These are phyloP conservation scores for Lucifuga dentata DNA, from an alignment of 2,113 vertebrate genomes.

Conservation along the genomic window DNA sequence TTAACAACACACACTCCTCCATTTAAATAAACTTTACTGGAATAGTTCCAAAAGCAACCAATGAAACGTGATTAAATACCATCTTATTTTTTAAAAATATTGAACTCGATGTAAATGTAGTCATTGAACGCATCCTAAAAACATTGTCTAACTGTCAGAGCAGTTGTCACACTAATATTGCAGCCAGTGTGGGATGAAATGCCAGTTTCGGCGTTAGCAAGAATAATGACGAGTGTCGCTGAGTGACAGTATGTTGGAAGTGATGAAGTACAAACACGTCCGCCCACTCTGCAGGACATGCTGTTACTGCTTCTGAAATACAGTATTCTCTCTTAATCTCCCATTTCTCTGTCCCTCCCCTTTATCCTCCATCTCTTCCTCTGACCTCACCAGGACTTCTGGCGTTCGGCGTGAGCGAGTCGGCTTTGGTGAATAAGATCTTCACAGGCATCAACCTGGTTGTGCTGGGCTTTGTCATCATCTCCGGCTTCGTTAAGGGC, in stretches of 20 bases:
- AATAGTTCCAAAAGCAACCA: too few relatives aligned
- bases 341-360: background rate
- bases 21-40: too few relatives aligned
- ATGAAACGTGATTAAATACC: too few relatives aligned
- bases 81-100: too few relatives aligned
- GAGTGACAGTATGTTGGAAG: constrained; percentile 34
- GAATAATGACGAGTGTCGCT: constrained; percentile 21
- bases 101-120: too few relatives aligned
- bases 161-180: constrained; percentile 43
- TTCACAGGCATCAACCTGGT: constrained; percentile 93
- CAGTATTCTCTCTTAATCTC: constrained; percentile 3
- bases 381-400: constrained; percentile 86
- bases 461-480: constrained; percentile 91
- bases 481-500: constrained; percentile 92
- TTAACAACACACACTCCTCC: too few relatives aligned
- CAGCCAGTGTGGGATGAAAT: constrained; percentile 12
- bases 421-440: constrained; percentile 94
- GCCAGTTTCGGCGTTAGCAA: constrained; percentile 37
- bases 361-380: background rate
- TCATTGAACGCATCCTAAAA: too few relatives aligned
- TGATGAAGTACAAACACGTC: constrained; percentile 37
- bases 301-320: constrained; percentile 30
- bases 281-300: constrained; percentile 52
- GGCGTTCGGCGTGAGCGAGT: constrained; percentile 94
- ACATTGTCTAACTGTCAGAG: too few relatives aligned